phyloP scores from a whole-genome alignment of 2,888 invertebrate genomes.

The Pycnomerus fuliginosus region DNA sequence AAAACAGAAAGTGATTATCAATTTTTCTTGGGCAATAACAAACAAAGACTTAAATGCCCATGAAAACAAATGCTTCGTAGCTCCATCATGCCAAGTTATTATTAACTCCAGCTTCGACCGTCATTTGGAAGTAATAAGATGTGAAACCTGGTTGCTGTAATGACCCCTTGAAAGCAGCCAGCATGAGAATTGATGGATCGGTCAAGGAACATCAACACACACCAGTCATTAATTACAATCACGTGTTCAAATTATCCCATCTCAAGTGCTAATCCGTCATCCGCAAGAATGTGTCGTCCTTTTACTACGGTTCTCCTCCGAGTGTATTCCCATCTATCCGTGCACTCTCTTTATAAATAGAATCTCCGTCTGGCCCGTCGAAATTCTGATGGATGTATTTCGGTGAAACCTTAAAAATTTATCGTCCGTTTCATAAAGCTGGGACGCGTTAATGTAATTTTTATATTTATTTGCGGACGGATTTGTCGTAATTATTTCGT shows the following conservation, averaged over 20 bases:
- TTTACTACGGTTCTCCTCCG: constrained; percentile 8
- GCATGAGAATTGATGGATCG: constrained; percentile 27
- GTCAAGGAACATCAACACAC: constrained; percentile 31
- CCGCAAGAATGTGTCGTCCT: constrained; percentile 6
- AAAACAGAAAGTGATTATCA: too few species aligned
- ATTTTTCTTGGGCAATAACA: too few species aligned
- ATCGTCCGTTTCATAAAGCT: constrained; percentile 25
- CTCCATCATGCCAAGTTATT: too few species aligned
- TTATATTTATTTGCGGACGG: background rate
- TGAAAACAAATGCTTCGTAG: too few species aligned
- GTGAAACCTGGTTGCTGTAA: too few species aligned
- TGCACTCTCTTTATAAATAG: constrained; percentile 11
- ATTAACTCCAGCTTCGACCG: too few species aligned
- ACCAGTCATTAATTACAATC: constrained; percentile 33
- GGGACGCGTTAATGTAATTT: constrained; percentile 11
- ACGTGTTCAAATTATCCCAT: constrained; percentile 35
- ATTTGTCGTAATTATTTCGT: constrained; percentile 19
- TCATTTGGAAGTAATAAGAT: too few species aligned
- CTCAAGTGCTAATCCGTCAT: constrained; percentile 35
- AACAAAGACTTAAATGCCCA: too few species aligned
- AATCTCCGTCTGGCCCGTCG: constrained; percentile 10
- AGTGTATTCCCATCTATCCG: constrained; percentile 8
- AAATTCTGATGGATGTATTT: constrained; percentile 19
- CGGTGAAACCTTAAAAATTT: constrained; percentile 22
- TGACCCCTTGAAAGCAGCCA: too few species aligned